Base-by-base conservation (phyloP, 2,888 invertebrate species). In the Cephus pygmeus region DNA sequence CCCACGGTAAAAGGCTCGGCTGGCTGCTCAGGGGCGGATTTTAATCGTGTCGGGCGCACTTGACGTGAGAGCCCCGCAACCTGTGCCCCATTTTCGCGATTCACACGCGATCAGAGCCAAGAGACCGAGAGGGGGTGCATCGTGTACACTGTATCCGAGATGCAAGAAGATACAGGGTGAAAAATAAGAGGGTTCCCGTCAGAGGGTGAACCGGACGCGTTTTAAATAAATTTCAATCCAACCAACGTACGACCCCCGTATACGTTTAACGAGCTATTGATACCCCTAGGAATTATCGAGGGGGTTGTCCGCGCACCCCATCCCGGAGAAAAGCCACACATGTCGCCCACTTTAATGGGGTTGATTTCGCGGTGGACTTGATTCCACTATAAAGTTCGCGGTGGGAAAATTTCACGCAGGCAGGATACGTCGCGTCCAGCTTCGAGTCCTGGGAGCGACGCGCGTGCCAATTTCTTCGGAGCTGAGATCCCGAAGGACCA, bases 251-350 rank as follows among this genome's bases (percentile, higher is more conserved):
- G 15, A 71, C 80, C 82, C 87, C 85, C 82, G 78, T 81, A 86
- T 85, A 82, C 81, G 84, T 90, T 90, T 91, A 91, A 91, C 90
- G 90, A 91, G 90, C 90, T 89, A 91, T 91, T 91, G 91, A 91
- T 91, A 90, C 87, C 78, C 30, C 34, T 15, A 56, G 40, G 40
- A 56, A 56, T 56, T 56, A 56, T 56, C 40, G 40, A 56, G 40
- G 40, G 40, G 40, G 40, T 56, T 30, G 34, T 34, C 34, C 74
- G 12, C 36, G 74, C 74, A 73, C 35, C 74, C 34, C 74, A 30
- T 71, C 71, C 33, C 74, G 74, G 78, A 71, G 73, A 73, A 71
- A 76, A 75, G 56, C 56, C 76, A 73, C 79, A 79, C 79, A 79
- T 79, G 79, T 73, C 31, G 33, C 33, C 31, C 23, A 34, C 31